A percentile compares a stretch with the other conserved stretches of the same genome.
Conservation (phyloP, 2,888 invertebrate genomes). For the Aproaerema taeniolella region DNA sequence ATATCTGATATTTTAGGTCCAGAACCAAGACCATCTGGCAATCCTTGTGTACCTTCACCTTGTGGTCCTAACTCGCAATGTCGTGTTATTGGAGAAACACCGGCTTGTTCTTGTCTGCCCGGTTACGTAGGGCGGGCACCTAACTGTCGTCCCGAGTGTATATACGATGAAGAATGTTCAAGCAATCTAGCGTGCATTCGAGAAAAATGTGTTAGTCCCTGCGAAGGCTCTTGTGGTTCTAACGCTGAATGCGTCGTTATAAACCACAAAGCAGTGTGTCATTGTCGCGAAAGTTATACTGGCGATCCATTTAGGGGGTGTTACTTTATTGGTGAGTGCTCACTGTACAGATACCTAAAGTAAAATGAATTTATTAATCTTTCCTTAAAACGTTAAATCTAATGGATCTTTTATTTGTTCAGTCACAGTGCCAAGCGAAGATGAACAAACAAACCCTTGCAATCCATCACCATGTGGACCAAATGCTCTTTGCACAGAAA, state of each 20-base stretch:
- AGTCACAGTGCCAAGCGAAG: constrained; percentile 79
- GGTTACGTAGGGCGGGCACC: constrained; percentile 90
- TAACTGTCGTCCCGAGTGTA: constrained; percentile 91
- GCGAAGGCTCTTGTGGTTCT: constrained; percentile 89
- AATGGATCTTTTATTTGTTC: constrained; percentile 23
- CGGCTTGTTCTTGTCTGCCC: constrained; percentile 87
- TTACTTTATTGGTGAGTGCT: constrained; percentile 62
- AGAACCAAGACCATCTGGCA: constrained; percentile 74
- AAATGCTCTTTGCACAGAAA: constrained; percentile 89
- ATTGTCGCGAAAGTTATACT: constrained; percentile 86
- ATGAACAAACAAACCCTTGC: constrained; percentile 84
- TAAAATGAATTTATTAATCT: not conserved
- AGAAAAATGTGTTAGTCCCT: constrained; percentile 89
- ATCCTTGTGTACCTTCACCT: constrained; percentile 89
- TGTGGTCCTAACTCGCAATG: constrained; percentile 92
- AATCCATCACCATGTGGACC: constrained; percentile 92
- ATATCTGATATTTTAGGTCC: constrained; percentile 60
- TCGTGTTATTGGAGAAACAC: constrained; percentile 83
- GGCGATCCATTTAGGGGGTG: constrained; percentile 93
- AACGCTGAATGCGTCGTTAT: constrained; percentile 88
- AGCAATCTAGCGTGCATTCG: constrained; percentile 89
- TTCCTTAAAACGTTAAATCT: not conserved
- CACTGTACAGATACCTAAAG: too few species aligned
- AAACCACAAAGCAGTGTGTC: constrained; percentile 90
- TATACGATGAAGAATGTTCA: constrained; percentile 89